Conservation (phyloP, 2,888 invertebrate genomes). For the Pedicia rivosa region DNA sequence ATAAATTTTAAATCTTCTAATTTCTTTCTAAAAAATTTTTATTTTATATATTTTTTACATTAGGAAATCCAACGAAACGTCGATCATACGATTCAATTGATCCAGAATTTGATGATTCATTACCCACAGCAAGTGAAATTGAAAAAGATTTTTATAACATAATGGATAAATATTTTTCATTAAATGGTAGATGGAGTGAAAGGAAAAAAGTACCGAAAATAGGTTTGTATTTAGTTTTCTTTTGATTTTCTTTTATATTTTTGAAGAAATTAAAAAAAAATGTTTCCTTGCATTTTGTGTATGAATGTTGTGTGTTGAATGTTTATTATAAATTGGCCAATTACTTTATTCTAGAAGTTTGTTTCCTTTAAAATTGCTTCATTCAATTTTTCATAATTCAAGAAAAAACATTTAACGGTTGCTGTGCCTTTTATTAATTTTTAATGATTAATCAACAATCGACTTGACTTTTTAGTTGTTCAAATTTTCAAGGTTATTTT, state of each 20-base stretch:
- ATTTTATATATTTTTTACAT: not conserved
- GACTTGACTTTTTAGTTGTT: too few relatives aligned
- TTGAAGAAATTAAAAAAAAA: not conserved
- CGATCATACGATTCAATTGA: conserved; percentile 95
- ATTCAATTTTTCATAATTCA: too few relatives aligned
- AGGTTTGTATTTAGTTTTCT: conserved; percentile 20
- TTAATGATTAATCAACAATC: too few relatives aligned
- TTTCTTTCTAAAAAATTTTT: not conserved
- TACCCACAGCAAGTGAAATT: conserved; percentile 60
- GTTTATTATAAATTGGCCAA: too few relatives aligned
- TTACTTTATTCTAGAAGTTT: too few relatives aligned
- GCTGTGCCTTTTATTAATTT: too few relatives aligned
- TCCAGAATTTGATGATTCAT: conserved; percentile 76
- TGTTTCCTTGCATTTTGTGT: too few relatives aligned
- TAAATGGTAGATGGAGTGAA: conserved; percentile 84
- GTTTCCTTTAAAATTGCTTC: too few relatives aligned
- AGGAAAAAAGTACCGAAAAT: conserved; percentile 71
- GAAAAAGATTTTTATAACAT: conserved; percentile 66
- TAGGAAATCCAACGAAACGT: conserved; percentile 61
- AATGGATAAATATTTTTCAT: conserved; percentile 50
- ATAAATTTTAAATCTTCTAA: too few relatives aligned
- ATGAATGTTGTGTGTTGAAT: too few relatives aligned
- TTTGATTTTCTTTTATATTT: not conserved
- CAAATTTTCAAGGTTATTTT: too few relatives aligned
- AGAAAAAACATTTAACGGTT: too few relatives aligned